Evolutionary conservation across 2,888 invertebrate genomes (phyloP).

Genomic region (Thereva nobilitata): DNA sequence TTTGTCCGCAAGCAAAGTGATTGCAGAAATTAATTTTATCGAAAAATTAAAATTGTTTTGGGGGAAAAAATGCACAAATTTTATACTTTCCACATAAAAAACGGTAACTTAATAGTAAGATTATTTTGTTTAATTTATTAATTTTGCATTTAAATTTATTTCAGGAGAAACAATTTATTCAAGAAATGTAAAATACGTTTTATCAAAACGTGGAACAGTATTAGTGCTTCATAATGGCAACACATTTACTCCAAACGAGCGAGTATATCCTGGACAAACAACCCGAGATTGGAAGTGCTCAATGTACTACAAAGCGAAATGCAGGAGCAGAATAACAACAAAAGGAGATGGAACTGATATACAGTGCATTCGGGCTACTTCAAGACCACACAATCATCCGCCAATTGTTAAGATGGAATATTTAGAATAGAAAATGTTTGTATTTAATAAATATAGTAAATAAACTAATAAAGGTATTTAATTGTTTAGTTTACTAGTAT

Average conservation of each 20-base stretch:
- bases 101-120: too few species aligned
- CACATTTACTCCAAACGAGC: slow-evolving; percentile 57
- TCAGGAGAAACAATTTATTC: neutral
- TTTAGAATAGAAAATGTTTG: too few species aligned
- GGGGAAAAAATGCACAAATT: neutral
- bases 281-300: slow-evolving; percentile 57
- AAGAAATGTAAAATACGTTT: slow-evolving; percentile 24
- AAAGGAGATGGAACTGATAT: slow-evolving; percentile 46
- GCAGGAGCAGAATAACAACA: slow-evolving; percentile 53
- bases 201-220: slow-evolving; percentile 44
- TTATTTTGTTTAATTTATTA: slow-evolving; percentile 1
- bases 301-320: slow-evolving; percentile 56
- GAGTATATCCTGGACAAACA: slow-evolving; percentile 49
- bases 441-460: too few species aligned
- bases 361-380: slow-evolving; percentile 49
- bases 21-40: too few species aligned
- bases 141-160: neutral
- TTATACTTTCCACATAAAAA: neutral
- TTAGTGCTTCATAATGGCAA: slow-evolving; percentile 50
- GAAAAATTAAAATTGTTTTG: too few species aligned
- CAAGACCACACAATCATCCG: slow-evolving; percentile 49
- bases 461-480: too few species aligned
- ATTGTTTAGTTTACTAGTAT: too few species aligned
- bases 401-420: slow-evolving; percentile 46
- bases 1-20: too few species aligned